Base-by-base conservation (phyloP, 2,888 invertebrate species). In the Euplexia lucipara region DNA sequence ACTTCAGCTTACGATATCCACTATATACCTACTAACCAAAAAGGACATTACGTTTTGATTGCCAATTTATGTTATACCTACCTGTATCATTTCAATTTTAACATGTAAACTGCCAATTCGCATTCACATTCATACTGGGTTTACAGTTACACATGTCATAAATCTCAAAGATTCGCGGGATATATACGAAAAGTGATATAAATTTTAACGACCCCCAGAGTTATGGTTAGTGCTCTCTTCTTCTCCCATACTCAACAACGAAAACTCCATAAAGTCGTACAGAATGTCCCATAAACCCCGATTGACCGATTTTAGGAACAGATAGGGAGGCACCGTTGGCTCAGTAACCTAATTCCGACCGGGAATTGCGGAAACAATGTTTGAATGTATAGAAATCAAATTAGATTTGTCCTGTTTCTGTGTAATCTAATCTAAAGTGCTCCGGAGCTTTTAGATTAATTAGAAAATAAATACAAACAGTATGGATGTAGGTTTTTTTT, bases 341-440 rank as follows among this genome's bases (percentile, higher is more conserved):
- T 83, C 70, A 77, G 80, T 88, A 85, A 88, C 87, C 87, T 74
- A 86, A 83, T 87, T 87, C 74, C 67, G 44, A 10, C 7, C 35
- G 57, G 48, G 58, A 68, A 60, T 70, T 58, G 49, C 60, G 64
- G 48, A 61, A 70, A 79, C 80, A 67, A 61, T 69, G 70, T 59
- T 75, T 49, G 65, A 48, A 51, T 52, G 49, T 69, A 51, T 60
- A 63, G 66, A 63, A 81, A 81, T 75, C 62, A 68, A 78, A 72
- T 78, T 75, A 66, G 44, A 35, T 61, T 22, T 74, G 66, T 68
- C 66, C 65, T 69, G 62, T 53, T 48, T 59, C 48, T 66, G 48
- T 49, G 63, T 65, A 75, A 75, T 79, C 53, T 70, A 57, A 72
- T 62, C 58, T 44, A 34, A 47, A 48, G 34, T 12, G 52, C 54